Base-by-base conservation (phyloP, 2,113 vertebrate genomes). In the Tauraco erythrolophus region DNA sequence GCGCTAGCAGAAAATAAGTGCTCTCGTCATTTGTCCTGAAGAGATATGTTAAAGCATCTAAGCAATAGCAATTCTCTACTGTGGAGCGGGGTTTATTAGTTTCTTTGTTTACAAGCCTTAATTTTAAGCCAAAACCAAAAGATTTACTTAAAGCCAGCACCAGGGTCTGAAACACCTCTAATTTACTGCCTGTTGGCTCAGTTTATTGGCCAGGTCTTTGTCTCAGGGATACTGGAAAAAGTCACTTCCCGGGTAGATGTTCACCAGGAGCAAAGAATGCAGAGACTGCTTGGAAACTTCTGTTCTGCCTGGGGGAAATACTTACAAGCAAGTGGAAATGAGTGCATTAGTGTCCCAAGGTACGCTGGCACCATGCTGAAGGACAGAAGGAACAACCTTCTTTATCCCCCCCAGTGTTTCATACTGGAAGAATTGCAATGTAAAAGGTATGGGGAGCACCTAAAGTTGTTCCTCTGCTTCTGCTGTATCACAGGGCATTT, bases 231-330 rank as follows among this genome's bases (percentile, higher is more conserved):
- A 12, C n/a, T 65, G 45, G n/a, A 64, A 81, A 81, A 89, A 50
- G 86, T 79, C 77, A 72, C 10, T 53, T 89, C 70, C 80, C 2
- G 8, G 31, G 53, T 41, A 64, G 48, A 28, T 45, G 45, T 72
- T 89, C 65, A 68, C 39, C 69, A 82, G 84, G 76, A 91, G 50
- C 61, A 94, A 96, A 92, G 83, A 95, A 91, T 79, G 69, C n/a
- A 30, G 71, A 11, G 10, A 7, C 16, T 89, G 46, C 60, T 91
- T 84, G 72, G 57, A 82, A 92, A 75, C 35, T n/a, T 25, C 6
- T 58, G 21, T n/a, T 82, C 24, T 66, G 41, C 83, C 22, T 69
- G 37, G 43, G 91, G 72, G 25, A 65, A 89, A 53, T 53, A 48
- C 48, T 86, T 76, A 39, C 14, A 86, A 84, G 65, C 41, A 57